A percentile compares a stretch with the other conserved stretches of the same genome.
These are phyloP conservation scores for Hyperoplus lanceolatus DNA, from an alignment of 2,797 vertebrate genomes.

Conservation along the genomic window DNA sequence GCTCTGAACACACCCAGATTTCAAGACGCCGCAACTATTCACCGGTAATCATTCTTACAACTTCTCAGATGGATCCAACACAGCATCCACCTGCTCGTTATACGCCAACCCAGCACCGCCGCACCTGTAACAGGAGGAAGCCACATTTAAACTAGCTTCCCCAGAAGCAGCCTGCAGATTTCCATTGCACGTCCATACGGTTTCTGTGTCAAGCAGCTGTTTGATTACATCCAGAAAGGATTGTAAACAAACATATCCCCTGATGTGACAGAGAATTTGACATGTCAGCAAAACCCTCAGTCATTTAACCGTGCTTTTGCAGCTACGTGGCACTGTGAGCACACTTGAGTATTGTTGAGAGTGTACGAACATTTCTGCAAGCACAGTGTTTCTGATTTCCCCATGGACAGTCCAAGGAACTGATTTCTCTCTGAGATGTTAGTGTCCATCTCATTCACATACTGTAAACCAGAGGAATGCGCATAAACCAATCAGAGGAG, in stretches of 20 bases:
- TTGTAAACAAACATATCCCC: conserved; percentile 51
- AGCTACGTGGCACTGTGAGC: conserved; percentile 45
- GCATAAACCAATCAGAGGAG: conserved; percentile 49
- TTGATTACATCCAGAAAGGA: conserved; percentile 60
- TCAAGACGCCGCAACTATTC: conserved; percentile 26
- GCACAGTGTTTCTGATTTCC: conserved; percentile 41
- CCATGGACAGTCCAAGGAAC: conserved; percentile 42
- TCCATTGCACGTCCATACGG: conserved; percentile 32
- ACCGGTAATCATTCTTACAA: conserved; percentile 58
- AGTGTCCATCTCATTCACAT: conserved; percentile 39
- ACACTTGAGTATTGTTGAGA: conserved; percentile 47
- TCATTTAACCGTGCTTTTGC: conserved; percentile 63
- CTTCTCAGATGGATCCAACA: conserved; percentile 80
- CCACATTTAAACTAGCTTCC: conserved; percentile 56
- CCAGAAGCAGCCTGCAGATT: conserved; percentile 58
- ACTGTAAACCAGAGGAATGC: conserved; percentile 31
- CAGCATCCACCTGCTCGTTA: conserved; percentile 71
- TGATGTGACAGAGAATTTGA: conserved; percentile 48
- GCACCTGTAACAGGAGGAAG: conserved; percentile 76
- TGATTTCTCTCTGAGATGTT: conserved; percentile 30
- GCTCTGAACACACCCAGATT: conserved; percentile 38
- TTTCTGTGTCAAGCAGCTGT: conserved; percentile 64
- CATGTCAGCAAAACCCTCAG: conserved; percentile 37
- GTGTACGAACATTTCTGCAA: conserved; percentile 52
- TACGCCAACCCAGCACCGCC: conserved; percentile 80